Evolutionary conservation across 2,797 vertebrate species (phyloP).

Genomic region (Babyrousa celebensis): DNA sequence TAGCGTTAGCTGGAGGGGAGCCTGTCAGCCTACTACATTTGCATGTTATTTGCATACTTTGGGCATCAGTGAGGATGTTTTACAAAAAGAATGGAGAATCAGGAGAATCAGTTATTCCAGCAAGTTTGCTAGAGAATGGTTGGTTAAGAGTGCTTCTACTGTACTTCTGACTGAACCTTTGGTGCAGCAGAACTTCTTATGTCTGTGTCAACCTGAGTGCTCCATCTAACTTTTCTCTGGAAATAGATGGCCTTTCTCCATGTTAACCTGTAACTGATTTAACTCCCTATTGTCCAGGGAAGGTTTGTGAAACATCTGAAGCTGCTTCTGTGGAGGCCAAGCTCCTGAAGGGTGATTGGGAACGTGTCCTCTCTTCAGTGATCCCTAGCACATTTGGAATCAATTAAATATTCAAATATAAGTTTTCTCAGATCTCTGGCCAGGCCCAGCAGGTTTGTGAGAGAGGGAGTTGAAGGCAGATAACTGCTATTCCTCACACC

Average conservation of each 20-base stretch:
- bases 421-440: constrained; percentile 89
- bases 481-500: constrained; percentile 87
- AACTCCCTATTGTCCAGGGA: constrained; percentile 69
- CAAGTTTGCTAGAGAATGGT: background rate
- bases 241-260: constrained; percentile 51
- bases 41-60: background rate
- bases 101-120: background rate
- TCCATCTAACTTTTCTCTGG: constrained; percentile 57
- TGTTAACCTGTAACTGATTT: constrained; percentile 82
- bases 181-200: constrained; percentile 9
- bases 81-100: background rate
- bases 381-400: constrained; percentile 87
- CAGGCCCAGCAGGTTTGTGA: constrained; percentile 87
- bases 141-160: constrained; percentile 23
- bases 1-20: background rate
- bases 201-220: background rate
- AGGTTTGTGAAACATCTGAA: constrained; percentile 71
- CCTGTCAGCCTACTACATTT: background rate
- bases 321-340: constrained; percentile 51
- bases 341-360: constrained; percentile 69
- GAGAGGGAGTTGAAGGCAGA: constrained; percentile 74
- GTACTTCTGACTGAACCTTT: constrained; percentile 47
- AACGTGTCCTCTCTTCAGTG: constrained; percentile 80
- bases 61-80: background rate
- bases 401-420: constrained; percentile 89